Evolutionary conservation across 2,888 invertebrate genomes (phyloP).

Genomic region (Apoda limacodes): DNA sequence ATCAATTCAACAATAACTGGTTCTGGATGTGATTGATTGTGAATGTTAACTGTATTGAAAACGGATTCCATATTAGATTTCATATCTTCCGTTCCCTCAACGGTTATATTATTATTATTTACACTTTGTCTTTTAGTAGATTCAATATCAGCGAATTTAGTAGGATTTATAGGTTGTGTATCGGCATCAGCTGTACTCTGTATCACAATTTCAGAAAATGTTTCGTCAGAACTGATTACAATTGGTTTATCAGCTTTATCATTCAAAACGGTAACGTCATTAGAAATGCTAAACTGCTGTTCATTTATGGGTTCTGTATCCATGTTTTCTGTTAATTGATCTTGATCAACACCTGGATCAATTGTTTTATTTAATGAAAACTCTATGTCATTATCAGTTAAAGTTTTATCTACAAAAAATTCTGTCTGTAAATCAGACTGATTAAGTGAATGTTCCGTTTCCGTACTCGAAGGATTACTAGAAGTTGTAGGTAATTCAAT

Average conservation of each 20-base stretch:
- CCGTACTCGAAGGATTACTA: too few species aligned
- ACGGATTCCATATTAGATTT: constrained; percentile 3
- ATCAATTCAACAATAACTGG: constrained; percentile 24
- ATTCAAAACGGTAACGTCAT: constrained; percentile 30
- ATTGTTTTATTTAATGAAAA: constrained; percentile 42
- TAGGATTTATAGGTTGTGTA: constrained; percentile 37
- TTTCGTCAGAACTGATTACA: constrained; percentile 26
- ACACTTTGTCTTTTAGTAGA: constrained; percentile 5
- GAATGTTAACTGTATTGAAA: too few species aligned
- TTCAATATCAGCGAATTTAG: constrained; percentile 18
- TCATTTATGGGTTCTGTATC: constrained; percentile 37
- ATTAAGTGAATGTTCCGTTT: too few species aligned
- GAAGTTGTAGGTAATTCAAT: too few species aligned
- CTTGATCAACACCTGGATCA: constrained; percentile 22
- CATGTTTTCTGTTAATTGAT: constrained; percentile 45
- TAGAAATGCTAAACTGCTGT: constrained; percentile 22
- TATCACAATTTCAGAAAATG: constrained; percentile 22
- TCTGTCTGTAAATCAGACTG: constrained; percentile 13
- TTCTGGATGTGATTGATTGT: background rate
- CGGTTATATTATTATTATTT: constrained; percentile 7
- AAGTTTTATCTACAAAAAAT: constrained; percentile 11
- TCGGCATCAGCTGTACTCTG: constrained; percentile 36
- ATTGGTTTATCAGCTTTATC: constrained; percentile 26
- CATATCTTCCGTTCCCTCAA: constrained; percentile 11
- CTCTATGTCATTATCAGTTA: constrained; percentile 32